Percentiles rank a stretch among this genome's conserved stretches.
Conservation (phyloP, 2,888 invertebrate species). For the Acanthococcus lagerstroemiae region DNA sequence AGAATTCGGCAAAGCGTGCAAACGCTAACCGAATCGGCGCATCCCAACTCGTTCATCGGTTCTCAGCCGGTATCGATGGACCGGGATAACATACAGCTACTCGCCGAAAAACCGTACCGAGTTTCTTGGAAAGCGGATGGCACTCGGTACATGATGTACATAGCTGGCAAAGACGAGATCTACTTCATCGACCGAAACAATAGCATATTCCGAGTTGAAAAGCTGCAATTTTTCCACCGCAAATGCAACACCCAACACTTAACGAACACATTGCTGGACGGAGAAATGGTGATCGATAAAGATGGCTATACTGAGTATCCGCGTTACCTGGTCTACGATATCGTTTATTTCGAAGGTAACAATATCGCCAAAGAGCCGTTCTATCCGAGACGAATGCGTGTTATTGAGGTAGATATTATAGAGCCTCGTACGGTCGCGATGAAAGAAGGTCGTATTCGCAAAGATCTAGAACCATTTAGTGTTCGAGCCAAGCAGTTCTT, state of each 20-base stretch:
- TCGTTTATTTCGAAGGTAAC: constrained; percentile 68
- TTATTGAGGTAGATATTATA: constrained; percentile 49
- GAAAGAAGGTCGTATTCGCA: constrained; percentile 60
- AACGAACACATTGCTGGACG: constrained; percentile 77
- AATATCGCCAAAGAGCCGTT: constrained; percentile 70
- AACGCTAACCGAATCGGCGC: constrained; percentile 53
- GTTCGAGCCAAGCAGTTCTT: constrained; percentile 86
- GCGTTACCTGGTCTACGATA: constrained; percentile 89
- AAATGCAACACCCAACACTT: constrained; percentile 62
- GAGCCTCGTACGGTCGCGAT: constrained; percentile 60
- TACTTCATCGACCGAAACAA: constrained; percentile 95
- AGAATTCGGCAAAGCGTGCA: constrained; percentile 66
- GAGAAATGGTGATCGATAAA: constrained; percentile 93
- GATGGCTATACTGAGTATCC: constrained; percentile 64
- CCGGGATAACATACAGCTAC: constrained; percentile 58
- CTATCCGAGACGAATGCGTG: constrained; percentile 59
- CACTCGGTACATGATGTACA: constrained; percentile 91
- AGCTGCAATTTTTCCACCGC: constrained; percentile 66
- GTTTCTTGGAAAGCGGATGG: constrained; percentile 99
- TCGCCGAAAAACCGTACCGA: constrained; percentile 74
- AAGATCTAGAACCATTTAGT: constrained; percentile 76
- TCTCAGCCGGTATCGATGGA: constrained; percentile 97
- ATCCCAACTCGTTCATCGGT: constrained; percentile 65
- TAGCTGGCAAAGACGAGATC: constrained; percentile 71
- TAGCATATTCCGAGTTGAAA: constrained; percentile 74